These are phyloP conservation scores for Drosophila rellima DNA, from an alignment of 2,888 invertebrate genomes.

Conservation along the genomic window DNA sequence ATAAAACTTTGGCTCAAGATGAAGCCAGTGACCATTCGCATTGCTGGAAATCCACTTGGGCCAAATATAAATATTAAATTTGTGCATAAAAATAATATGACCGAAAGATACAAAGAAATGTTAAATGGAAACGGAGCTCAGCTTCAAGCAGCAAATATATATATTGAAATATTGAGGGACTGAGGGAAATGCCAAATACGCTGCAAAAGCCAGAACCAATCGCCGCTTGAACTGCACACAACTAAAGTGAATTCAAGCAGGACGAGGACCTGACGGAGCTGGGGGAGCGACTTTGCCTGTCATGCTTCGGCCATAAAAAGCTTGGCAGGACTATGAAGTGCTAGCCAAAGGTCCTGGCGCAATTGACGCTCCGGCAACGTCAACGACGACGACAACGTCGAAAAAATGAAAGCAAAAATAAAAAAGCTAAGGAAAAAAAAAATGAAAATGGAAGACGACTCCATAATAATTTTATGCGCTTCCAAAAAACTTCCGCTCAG, in stretches of 20 bases:
- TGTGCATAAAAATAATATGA: constrained; percentile 71
- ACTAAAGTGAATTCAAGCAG: constrained; percentile 55
- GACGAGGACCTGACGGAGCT: not conserved
- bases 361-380: constrained; percentile 73
- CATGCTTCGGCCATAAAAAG: constrained; percentile 67
- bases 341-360: constrained; percentile 69
- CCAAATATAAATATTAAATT: constrained; percentile 78
- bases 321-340: constrained; percentile 71
- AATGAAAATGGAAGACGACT: constrained; percentile 72
- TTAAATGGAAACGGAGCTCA: constrained; percentile 31
- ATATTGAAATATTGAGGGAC: constrained; percentile 38
- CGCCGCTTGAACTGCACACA: constrained; percentile 30
- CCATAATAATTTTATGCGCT: constrained; percentile 79
- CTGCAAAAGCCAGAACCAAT: constrained; percentile 35
- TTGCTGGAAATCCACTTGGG: constrained; percentile 64
- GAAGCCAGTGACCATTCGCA: constrained; percentile 21
- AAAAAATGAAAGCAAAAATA: constrained; percentile 10
- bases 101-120: constrained; percentile 42
- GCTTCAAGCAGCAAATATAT: constrained; percentile 15
- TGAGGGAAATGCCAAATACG: constrained; percentile 14
- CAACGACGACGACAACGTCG: constrained; percentile 27
- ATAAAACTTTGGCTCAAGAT: constrained; percentile 42
- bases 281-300: constrained; percentile 8
- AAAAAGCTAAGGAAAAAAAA: constrained; percentile 2
- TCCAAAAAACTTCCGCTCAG: constrained; percentile 71